Evolutionary conservation across 2,888 invertebrate genomes (phyloP).

Genomic region (Archips xylosteana): DNA sequence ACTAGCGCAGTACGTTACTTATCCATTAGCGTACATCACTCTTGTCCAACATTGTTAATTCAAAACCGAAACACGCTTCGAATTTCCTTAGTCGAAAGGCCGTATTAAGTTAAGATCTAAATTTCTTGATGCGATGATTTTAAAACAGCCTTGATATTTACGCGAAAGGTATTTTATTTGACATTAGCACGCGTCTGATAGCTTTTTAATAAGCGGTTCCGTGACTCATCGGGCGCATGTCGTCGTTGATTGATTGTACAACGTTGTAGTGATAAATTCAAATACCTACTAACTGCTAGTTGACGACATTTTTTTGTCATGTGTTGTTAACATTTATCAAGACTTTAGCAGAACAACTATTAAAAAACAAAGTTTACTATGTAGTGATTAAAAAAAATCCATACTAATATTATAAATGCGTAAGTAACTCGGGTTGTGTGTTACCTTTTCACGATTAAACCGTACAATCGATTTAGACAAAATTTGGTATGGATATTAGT

Average conservation of each 20-base stretch:
- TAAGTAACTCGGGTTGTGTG: too few species aligned
- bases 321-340: background rate
- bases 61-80: conserved; percentile 53
- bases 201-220: conserved; percentile 62
- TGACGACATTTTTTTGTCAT: conserved; percentile 28
- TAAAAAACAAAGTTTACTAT: background rate
- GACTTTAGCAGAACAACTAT: background rate
- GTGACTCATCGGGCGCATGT: conserved; percentile 58
- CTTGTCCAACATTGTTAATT: conserved; percentile 42
- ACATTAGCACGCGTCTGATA: conserved; percentile 55
- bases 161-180: conserved; percentile 40
- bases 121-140: conserved; percentile 6
- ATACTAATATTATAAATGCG: background rate
- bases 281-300: conserved; percentile 45
- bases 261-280: conserved; percentile 43
- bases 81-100: conserved; percentile 23
- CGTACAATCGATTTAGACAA: too few species aligned
- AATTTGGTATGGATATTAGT: too few species aligned
- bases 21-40: conserved; percentile 64
- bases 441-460: too few species aligned
- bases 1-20: conserved; percentile 69
- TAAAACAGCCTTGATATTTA: conserved; percentile 34
- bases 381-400: background rate
- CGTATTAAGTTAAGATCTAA: conserved; percentile 22
- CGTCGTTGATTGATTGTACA: conserved; percentile 60